Conservation (phyloP, 2,888 invertebrate species). For the Eilema sororculum region DNA sequence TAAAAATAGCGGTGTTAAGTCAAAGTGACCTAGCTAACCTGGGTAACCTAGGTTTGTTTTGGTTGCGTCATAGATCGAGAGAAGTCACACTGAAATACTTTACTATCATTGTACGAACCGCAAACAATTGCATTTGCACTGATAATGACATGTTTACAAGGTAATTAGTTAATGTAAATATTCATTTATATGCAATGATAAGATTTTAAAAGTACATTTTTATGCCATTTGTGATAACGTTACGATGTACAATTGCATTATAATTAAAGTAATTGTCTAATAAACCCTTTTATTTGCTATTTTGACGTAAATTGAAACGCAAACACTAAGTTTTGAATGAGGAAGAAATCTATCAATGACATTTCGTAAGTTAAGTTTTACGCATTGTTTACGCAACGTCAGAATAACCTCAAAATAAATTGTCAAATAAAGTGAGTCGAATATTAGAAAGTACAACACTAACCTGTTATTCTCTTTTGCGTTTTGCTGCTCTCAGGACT, state of each 20-base stretch:
- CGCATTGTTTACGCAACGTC: constrained; percentile 44
- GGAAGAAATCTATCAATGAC: constrained; percentile 29
- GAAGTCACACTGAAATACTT: constrained; percentile 26
- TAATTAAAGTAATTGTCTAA: not conserved
- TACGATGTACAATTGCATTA: not conserved
- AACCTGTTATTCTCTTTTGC: constrained; percentile 88
- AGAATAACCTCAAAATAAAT: constrained; percentile 30
- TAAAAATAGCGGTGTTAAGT: constrained; percentile 43
- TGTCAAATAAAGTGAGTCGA: constrained; percentile 10
- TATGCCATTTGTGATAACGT: constrained; percentile 12
- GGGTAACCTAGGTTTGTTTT: constrained; percentile 32
- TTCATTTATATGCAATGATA: constrained; percentile 34
- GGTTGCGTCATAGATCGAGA: constrained; percentile 37
- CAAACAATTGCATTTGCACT: constrained; percentile 40
- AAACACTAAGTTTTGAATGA: constrained; percentile 32
- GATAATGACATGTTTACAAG: constrained; percentile 47
- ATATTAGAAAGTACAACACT: constrained; percentile 53
- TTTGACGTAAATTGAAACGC: constrained; percentile 13
- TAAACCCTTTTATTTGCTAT: not conserved
- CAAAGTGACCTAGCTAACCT: constrained; percentile 55
- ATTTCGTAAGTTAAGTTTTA: constrained; percentile 38
- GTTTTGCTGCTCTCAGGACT: constrained; percentile 83
- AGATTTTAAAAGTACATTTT: constrained; percentile 27
- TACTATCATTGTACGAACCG: constrained; percentile 26
- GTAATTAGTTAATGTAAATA: constrained; percentile 45